These are phyloP conservation scores for Monarcha castaneiventris DNA, from an alignment of 2,113 vertebrate species.

Conservation along the genomic window DNA sequence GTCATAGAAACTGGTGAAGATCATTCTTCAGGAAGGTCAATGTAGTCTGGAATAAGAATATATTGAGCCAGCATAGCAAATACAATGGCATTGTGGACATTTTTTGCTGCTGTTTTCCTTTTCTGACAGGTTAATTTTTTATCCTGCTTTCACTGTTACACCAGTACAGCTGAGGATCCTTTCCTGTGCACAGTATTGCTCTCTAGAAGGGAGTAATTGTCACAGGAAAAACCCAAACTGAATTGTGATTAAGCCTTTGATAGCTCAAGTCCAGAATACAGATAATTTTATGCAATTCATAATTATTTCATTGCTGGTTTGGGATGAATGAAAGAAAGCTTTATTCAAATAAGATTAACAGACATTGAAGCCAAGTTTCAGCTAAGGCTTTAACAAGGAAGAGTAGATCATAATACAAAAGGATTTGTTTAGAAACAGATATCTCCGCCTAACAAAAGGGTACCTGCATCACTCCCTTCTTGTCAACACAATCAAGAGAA, in stretches of 20 bases:
- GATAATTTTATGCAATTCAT: not conserved
- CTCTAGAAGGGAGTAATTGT: not conserved
- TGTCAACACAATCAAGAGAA: not conserved
- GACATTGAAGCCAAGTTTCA: not conserved
- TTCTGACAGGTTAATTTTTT: slow-evolving; percentile 41
- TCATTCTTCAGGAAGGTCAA: slow-evolving; percentile 45
- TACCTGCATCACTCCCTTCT: not conserved
- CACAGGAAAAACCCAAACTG: not conserved
- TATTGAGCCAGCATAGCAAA: slow-evolving; percentile 25
- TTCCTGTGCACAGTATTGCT: not conserved
- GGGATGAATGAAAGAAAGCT: not conserved
- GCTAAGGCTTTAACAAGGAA: not conserved
- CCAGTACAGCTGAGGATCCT: not conserved
- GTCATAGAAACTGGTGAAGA: slow-evolving; percentile 3
- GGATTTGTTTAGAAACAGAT: not conserved
- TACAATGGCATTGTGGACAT: not conserved
- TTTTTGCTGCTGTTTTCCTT: slow-evolving; percentile 39
- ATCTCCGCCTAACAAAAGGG: not conserved
- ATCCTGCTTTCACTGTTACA: not conserved
- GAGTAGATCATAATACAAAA: not conserved
- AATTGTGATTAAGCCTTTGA: not conserved
- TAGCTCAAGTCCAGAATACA: not conserved
- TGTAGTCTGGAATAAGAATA: slow-evolving; percentile 17
- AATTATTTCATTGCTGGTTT: not conserved
- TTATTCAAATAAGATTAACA: not conserved